phyloP scores from a whole-genome alignment of 1,140 invertebrate species.

The Brachionus plicatilis region DNA sequence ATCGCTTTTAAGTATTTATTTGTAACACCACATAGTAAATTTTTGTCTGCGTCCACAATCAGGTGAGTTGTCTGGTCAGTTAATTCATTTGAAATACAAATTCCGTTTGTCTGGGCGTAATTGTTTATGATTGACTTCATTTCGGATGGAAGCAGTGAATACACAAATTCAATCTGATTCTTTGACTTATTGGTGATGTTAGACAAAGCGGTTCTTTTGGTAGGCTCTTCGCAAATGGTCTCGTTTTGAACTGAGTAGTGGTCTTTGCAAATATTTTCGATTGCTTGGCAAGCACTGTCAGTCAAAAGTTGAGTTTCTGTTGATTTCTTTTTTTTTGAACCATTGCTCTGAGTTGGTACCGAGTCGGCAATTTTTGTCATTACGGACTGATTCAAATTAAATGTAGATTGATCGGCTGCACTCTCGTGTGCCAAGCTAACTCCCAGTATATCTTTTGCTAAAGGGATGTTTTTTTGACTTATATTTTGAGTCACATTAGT shows the following conservation, averaged over 20 bases:
- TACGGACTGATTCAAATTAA: neutral
- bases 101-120: neutral
- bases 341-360: neutral
- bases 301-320: neutral
- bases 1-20: constrained; percentile 33
- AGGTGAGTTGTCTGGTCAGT: neutral
- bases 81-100: neutral
- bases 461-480: neutral
- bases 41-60: constrained; percentile 31
- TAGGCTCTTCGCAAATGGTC: neutral
- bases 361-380: neutral
- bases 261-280: constrained; percentile 17
- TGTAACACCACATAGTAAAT: constrained; percentile 20
- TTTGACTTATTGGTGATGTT: neutral
- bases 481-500: neutral
- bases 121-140: neutral
- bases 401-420: neutral
- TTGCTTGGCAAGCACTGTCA: neutral
- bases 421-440: neutral
- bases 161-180: neutral
- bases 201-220: neutral
- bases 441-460: neutral
- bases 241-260: constrained; percentile 9
- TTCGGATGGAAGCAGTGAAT: constrained; percentile 9
- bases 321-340: neutral